These are phyloP conservation scores for Drosophila funebris DNA, from an alignment of 1,140 invertebrate species.

Conservation along the genomic window DNA sequence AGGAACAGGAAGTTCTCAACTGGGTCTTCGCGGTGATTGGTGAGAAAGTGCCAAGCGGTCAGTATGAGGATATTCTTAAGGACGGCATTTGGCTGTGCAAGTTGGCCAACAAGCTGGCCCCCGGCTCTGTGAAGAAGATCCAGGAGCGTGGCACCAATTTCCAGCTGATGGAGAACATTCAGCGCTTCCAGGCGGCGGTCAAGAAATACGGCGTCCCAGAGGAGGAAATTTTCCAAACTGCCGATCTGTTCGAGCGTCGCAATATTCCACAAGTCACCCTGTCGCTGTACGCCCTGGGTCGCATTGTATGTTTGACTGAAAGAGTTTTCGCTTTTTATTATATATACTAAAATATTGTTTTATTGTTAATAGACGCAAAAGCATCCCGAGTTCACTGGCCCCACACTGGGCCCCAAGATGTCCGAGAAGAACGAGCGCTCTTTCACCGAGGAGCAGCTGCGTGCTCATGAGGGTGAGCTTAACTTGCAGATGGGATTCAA, in stretches of 20 bases:
- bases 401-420: conserved; percentile 96
- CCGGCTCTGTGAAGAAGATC: conserved; percentile 98
- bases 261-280: conserved; percentile 98
- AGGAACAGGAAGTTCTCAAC: conserved; percentile 94
- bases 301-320: conserved; percentile 90
- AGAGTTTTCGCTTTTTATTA: neutral
- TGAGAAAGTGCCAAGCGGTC: conserved; percentile 92
- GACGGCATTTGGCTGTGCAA: conserved; percentile 97
- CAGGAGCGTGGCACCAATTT: conserved; percentile 98
- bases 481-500: conserved; percentile 99
- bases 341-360: neutral
- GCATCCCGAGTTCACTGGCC: conserved; percentile 96
- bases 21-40: conserved; percentile 96
- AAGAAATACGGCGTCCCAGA: conserved; percentile 97
- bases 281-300: conserved; percentile 93
- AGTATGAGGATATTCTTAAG: conserved; percentile 95
- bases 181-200: conserved; percentile 96
- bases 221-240: conserved; percentile 99
- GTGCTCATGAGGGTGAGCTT: conserved; percentile 94
- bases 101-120: conserved; percentile 96
- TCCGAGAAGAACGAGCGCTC: conserved; percentile 95
- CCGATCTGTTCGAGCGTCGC: conserved; percentile 97
- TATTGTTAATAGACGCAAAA: conserved; percentile 90
- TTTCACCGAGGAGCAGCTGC: conserved; percentile 97
- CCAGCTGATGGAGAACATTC: conserved; percentile 99